Conservation (phyloP, 2,888 invertebrate species). For the Diaperis boleti region DNA sequence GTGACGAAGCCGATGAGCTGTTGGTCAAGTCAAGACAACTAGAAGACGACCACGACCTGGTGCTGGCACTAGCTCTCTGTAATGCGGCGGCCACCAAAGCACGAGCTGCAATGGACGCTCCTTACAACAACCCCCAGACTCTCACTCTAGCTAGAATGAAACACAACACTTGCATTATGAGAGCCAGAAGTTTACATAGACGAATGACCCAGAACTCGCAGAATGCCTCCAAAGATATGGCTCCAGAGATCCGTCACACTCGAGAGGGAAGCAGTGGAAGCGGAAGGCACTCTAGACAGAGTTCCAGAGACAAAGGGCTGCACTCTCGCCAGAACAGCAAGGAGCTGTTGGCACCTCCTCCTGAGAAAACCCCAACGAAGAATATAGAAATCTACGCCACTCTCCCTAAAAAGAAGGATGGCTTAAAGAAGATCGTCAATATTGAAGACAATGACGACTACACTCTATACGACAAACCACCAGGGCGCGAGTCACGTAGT, state of each 20-base stretch:
- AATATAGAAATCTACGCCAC: conserved; percentile 94
- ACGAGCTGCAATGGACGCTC: conserved; percentile 92
- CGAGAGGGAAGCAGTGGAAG: conserved; percentile 81
- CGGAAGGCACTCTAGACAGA: conserved; percentile 77
- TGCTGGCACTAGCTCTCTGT: conserved; percentile 85
- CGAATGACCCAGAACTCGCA: conserved; percentile 74
- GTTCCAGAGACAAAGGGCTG: conserved; percentile 75
- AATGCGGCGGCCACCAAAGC: conserved; percentile 89
- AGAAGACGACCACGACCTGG: conserved; percentile 87
- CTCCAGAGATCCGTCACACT: conserved; percentile 75
- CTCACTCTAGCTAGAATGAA: conserved; percentile 93
- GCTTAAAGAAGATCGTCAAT: conserved; percentile 74
- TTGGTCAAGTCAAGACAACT: conserved; percentile 87
- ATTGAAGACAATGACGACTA: conserved; percentile 80
- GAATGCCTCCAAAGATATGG: conserved; percentile 70
- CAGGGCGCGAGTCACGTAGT: conserved; percentile 77
- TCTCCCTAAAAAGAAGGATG: conserved; percentile 86
- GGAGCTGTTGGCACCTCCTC: conserved; percentile 66
- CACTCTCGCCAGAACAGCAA: conserved; percentile 75
- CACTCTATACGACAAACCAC: conserved; percentile 74
- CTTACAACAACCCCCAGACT: conserved; percentile 91
- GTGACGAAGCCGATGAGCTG: conserved; percentile 89
- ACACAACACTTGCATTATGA: conserved; percentile 94
- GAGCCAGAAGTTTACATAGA: conserved; percentile 86
- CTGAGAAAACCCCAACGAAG: conserved; percentile 66